Conservation (phyloP, 2,797 vertebrate genomes). For the Trichosurus vulpecula region DNA sequence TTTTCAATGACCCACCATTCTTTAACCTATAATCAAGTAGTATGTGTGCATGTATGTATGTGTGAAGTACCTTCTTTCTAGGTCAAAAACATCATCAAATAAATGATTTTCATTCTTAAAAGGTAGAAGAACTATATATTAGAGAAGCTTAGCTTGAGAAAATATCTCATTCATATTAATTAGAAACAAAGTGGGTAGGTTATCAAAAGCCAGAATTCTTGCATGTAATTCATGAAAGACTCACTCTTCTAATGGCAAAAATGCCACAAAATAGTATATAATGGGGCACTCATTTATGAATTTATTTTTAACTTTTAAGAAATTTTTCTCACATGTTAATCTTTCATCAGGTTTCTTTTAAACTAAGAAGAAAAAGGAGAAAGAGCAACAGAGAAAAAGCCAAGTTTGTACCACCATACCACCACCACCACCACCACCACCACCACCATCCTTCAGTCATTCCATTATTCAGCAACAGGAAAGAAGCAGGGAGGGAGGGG, state of each 20-base stretch:
- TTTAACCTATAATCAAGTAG: neutral
- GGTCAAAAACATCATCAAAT: neutral
- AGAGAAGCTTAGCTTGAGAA: neutral
- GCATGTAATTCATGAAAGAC: neutral
- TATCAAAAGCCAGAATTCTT: neutral
- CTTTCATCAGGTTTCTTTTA: neutral
- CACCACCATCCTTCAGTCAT: neutral
- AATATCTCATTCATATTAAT: neutral
- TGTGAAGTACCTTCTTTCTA: neutral
- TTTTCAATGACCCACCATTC: neutral
- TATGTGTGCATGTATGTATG: neutral
- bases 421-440: neutral
- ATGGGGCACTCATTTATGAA: neutral
- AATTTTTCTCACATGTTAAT: neutral
- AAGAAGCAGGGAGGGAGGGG: neutral
- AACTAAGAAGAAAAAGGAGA: neutral
- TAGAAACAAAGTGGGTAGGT: neutral
- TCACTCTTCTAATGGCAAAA: neutral
- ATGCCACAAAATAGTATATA: neutral
- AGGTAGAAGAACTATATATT: neutral
- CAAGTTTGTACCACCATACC: neutral
- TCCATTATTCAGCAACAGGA: neutral
- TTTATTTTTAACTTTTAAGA: neutral
- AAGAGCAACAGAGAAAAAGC: neutral
- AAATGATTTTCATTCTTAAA: too few species aligned